Percentiles rank a stretch among this genome's conserved stretches.
Evolutionary conservation across 2,113 vertebrate species (phyloP).

Genomic region (Microtus montanus): DNA sequence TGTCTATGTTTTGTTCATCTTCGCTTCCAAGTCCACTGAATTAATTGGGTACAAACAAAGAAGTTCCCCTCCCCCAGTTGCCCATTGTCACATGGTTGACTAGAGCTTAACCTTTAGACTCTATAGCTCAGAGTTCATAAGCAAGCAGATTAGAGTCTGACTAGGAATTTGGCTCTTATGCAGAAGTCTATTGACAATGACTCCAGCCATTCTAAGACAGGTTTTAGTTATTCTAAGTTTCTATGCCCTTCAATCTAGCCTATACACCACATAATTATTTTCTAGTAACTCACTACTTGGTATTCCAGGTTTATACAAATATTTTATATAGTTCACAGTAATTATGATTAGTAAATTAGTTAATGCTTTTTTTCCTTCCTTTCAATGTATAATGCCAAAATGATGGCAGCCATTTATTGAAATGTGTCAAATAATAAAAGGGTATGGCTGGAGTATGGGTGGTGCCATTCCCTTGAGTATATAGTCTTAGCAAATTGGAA

Average conservation of each 20-base stretch:
- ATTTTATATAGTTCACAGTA: background rate
- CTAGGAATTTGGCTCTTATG: background rate
- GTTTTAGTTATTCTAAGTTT: background rate
- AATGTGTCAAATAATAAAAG: background rate
- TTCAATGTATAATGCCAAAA: background rate
- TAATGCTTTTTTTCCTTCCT: background rate
- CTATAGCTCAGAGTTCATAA: background rate
- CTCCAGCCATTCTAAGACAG: background rate
- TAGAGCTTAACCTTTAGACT: background rate
- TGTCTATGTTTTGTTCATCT: background rate
- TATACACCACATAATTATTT: background rate
- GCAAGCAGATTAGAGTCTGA: background rate
- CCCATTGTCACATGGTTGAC: background rate
- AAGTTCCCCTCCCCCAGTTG: background rate
- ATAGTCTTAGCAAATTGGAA: no score
- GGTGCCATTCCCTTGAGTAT: background rate
- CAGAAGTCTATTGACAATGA: background rate
- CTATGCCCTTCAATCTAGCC: background rate
- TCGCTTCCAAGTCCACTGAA: background rate
- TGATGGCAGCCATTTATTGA: background rate
- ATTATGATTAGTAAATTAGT: background rate
- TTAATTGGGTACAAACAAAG: background rate
- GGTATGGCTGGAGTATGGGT: background rate
- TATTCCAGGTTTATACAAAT: background rate
- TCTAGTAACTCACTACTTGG: background rate